Evolutionary conservation across 1,140 invertebrate genomes (phyloP).

Genomic region (Dryas iulia): DNA sequence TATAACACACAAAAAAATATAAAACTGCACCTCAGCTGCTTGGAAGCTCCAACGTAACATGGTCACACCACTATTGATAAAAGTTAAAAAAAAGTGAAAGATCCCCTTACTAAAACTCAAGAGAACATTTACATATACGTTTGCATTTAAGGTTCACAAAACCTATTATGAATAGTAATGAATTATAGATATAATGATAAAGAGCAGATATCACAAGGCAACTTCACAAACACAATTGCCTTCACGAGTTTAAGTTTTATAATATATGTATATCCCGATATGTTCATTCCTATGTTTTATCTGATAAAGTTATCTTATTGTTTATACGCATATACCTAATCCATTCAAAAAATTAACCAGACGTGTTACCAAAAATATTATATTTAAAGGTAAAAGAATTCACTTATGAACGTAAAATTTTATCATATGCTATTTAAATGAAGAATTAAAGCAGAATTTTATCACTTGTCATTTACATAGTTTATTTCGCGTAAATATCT

Average conservation of each 20-base stretch:
- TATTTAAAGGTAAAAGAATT: neutral
- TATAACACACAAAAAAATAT: neutral
- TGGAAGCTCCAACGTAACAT: constrained; percentile 64
- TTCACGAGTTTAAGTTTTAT: constrained; percentile 24
- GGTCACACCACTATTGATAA: constrained; percentile 11
- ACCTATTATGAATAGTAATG: constrained; percentile 56
- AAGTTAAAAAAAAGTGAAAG: neutral
- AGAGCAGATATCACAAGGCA: constrained; percentile 62
- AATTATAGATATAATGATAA: constrained; percentile 72
- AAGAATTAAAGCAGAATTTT: neutral
- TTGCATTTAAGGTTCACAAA: constrained; percentile 44
- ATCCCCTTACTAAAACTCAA: neutral
- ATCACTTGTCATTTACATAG: neutral
- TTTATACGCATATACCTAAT: neutral
- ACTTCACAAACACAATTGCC: constrained; percentile 45
- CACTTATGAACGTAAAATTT: neutral
- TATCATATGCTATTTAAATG: neutral
- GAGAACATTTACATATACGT: constrained; percentile 43
- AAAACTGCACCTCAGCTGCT: constrained; percentile 45
- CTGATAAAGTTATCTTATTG: constrained; percentile 12
- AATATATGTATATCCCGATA: constrained; percentile 12
- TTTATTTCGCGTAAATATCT: neutral
- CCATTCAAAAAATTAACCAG: neutral
- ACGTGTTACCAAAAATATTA: too few species aligned
- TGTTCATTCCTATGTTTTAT: constrained; percentile 3